Evolutionary conservation across 2,113 vertebrate genomes (phyloP), one percentile per base, ranked within the genome.

Genomic region (Zingel zingel): DNA sequence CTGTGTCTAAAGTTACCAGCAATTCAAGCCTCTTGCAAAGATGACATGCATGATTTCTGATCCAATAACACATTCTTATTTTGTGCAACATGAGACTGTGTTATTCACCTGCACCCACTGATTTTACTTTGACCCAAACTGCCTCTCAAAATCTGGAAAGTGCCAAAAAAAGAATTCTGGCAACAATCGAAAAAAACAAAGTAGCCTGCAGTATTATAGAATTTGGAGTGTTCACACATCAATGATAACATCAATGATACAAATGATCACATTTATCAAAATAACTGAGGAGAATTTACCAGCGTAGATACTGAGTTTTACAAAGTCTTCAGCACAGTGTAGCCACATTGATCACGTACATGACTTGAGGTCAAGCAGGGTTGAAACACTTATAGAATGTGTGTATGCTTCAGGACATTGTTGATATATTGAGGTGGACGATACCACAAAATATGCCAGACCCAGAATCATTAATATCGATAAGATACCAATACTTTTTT

Each of bases 41-140:
- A 76, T 48, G 56, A 23, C 63, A 61, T 39, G 47, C 68, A 48
- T 43, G 68, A 68, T 39, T 78, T 39, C 53, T 59, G 59, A 68
- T 69, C 77, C 76, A 79, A 62, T 56, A 81, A 77, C 80, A 70
- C 45, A 7, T 73, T 56, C 23, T 73, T 51, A 50, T 84, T 79
- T 62, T 84, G 62, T 79, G 54, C 25, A 86, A 84, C 78, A 65
- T 18, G 81, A 88, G 27, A 39, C 51, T 3, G 33, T 65, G 74
- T 86, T 76, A 39, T 74, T 82, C 86, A 90, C 85, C 80, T 85
- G 85, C 68, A 80, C 82, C 79, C 79, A 54, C 81, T 74, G 82
- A 79, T 77, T 77, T 79, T 56, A 65, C 62, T 82, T 47, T 58
- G 66, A 86, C 80, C 69, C 48, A 33, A 63, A 78, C 47, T 45